Evolutionary conservation across 1,140 invertebrate genomes (phyloP).

Genomic region (Dolichoris vasculosae): DNA sequence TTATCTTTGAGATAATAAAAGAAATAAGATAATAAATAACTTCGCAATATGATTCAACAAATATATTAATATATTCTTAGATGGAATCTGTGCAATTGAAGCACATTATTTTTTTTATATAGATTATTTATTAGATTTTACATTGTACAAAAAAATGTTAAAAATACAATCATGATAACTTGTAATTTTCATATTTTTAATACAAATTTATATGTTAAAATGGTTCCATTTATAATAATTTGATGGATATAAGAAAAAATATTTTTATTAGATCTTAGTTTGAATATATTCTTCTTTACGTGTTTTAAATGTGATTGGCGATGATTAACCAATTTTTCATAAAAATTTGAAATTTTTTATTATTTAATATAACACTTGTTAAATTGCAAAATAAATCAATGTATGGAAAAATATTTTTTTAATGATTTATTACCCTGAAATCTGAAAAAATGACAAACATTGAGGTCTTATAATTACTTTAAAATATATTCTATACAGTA

Average conservation of each 20-base stretch:
- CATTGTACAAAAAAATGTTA: conserved; percentile 22
- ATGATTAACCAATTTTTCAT: conserved; percentile 6
- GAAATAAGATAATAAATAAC: neutral
- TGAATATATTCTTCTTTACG: neutral
- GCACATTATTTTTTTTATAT: conserved; percentile 27
- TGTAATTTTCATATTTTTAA: conserved; percentile 28
- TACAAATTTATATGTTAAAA: neutral
- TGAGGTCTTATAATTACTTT: neutral
- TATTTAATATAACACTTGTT: conserved; percentile 35
- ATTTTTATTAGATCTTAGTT: neutral
- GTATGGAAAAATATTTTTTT: conserved; percentile 15
- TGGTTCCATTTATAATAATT: neutral
- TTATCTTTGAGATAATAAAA: conserved; percentile 21
- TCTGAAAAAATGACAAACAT: neutral
- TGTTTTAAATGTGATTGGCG: neutral
- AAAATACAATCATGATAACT: conserved; percentile 10
- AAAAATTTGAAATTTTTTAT: neutral
- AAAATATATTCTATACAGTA: neutral
- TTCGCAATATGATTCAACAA: conserved; percentile 1
- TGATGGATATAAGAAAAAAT: neutral
- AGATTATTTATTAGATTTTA: neutral
- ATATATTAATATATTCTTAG: neutral
- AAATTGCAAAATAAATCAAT: conserved; percentile 47
- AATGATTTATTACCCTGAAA: neutral
- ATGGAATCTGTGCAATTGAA: conserved; percentile 3